A percentile compares a stretch with the other conserved stretches of the same genome.
phyloP scores from a whole-genome alignment of 2,888 invertebrate genomes.

The Glyphotaelius pellucidus region DNA sequence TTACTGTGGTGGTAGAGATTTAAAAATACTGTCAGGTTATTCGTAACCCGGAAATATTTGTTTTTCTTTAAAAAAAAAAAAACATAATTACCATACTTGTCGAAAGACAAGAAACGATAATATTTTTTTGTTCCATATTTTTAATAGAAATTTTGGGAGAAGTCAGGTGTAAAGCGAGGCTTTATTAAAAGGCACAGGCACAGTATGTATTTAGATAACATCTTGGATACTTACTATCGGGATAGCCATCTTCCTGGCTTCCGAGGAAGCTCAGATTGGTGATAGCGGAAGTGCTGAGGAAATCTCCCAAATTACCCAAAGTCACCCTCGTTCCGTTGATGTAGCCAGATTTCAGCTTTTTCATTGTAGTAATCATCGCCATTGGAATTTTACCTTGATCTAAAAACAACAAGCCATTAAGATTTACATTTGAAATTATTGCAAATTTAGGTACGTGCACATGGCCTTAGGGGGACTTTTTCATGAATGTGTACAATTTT shows the following conservation, averaged over 20 bases:
- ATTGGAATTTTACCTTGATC: conserved; percentile 94
- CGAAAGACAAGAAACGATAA: background rate
- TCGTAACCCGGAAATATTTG: no score
- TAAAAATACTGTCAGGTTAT: no score
- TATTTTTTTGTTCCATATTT: background rate
- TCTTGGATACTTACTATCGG: conserved; percentile 82
- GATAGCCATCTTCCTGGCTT: conserved; percentile 94
- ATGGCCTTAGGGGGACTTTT: no score
- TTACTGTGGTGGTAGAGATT: no score
- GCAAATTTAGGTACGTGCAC: background rate
- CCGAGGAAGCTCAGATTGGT: conserved; percentile 97
- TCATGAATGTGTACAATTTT: no score
- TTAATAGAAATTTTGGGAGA: background rate
- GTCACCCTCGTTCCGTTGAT: conserved; percentile 99
- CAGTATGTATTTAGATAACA: background rate
- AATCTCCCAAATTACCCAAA: conserved; percentile 95
- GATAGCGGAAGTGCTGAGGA: conserved; percentile 97
- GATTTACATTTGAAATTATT: background rate
- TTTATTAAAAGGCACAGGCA: background rate
- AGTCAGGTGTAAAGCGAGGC: background rate
- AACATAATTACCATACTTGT: background rate
- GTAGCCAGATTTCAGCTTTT: conserved; percentile 98
- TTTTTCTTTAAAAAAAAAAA: no score
- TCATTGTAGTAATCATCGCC: conserved; percentile 98
- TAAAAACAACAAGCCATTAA: conserved; percentile 72